A percentile compares a stretch with the other conserved stretches of the same genome.
Conservation (phyloP, 1,140 invertebrate genomes). For the Pachypeltis micranthus region DNA sequence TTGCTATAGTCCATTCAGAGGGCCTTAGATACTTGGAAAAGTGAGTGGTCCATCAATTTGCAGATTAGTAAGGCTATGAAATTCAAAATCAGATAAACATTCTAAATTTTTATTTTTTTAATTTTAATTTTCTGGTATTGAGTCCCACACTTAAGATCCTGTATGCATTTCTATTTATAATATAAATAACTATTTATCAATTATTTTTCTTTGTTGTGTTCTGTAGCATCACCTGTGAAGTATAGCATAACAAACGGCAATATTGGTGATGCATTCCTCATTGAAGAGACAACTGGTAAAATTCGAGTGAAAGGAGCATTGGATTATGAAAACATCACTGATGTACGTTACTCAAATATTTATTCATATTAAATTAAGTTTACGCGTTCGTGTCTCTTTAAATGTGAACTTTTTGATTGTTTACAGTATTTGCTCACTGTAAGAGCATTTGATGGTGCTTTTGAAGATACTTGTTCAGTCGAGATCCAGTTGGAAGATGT, state of each 20-base stretch:
- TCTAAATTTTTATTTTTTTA: slow-evolving; percentile 6
- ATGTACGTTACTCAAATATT: no score
- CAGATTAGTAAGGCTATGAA: background rate
- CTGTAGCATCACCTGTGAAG: slow-evolving; percentile 53
- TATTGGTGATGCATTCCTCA: slow-evolving; percentile 60
- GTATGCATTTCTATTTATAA: background rate
- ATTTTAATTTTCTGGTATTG: background rate
- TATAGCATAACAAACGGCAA: slow-evolving; percentile 72
- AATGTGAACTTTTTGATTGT: no score
- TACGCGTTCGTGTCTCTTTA: no score
- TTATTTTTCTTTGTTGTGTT: slow-evolving; percentile 13
- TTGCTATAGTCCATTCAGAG: no score
- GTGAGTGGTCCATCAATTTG: no score
- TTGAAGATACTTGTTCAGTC: slow-evolving; percentile 60
- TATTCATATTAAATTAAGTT: no score
- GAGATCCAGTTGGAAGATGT: slow-evolving; percentile 67
- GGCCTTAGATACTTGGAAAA: no score
- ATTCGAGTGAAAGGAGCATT: slow-evolving; percentile 52
- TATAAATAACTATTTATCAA: background rate
- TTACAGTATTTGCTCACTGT: slow-evolving; percentile 58
- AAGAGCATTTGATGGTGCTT: slow-evolving; percentile 62
- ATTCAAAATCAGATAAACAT: background rate
- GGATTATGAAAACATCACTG: slow-evolving; percentile 74
- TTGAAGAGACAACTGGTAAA: slow-evolving; percentile 63
- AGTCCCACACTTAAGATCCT: background rate